Conservation (phyloP, 2,888 invertebrate species). For the Scaptomyza flava region DNA sequence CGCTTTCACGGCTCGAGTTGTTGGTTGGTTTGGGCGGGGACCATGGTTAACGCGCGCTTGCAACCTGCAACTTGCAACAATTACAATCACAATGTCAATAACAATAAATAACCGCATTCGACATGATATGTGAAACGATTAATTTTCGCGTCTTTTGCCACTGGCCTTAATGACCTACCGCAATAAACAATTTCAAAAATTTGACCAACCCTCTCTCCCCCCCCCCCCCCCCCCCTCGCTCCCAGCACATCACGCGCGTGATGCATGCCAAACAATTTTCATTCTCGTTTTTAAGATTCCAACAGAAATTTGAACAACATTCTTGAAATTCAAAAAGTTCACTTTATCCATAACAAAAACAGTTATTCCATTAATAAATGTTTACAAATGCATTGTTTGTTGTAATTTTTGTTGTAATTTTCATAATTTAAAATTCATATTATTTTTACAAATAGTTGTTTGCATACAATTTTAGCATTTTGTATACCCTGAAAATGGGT, state of each 20-base stretch:
- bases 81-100: slow-evolving; percentile 19
- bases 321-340: no score
- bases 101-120: slow-evolving; percentile 40
- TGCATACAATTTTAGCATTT: no score
- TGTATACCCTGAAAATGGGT: no score
- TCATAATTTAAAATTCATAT: no score
- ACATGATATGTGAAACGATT: slow-evolving; percentile 34
- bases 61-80: slow-evolving; percentile 5
- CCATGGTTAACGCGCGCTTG: slow-evolving; percentile 53
- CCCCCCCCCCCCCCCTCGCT: neutral
- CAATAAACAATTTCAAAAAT: slow-evolving; percentile 38
- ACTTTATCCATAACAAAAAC: no score
- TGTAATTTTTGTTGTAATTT: no score
- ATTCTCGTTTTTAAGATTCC: no score
- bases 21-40: slow-evolving; percentile 29
- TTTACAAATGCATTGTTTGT: no score
- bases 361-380: no score
- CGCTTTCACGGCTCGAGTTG: slow-evolving; percentile 59
- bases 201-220: neutral
- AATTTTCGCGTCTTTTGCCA: slow-evolving; percentile 27
- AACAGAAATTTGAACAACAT: no score
- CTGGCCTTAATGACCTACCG: slow-evolving; percentile 15
- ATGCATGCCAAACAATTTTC: neutral
- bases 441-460: no score
- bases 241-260: no score